These are phyloP conservation scores for Agrotis clavis DNA, from an alignment of 2,888 invertebrate genomes.

Conservation along the genomic window DNA sequence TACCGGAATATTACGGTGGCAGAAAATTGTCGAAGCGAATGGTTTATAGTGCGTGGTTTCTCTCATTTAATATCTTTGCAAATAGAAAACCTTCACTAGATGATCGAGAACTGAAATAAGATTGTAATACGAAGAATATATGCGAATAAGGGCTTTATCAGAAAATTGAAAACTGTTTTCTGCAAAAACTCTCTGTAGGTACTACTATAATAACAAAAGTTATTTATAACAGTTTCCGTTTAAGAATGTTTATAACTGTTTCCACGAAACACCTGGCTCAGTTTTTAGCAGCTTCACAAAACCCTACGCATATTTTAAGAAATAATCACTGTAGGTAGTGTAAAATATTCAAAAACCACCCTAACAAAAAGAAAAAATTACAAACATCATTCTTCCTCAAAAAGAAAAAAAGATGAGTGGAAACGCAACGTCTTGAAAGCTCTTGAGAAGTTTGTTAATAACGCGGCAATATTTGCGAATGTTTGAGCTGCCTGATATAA, in stretches of 20 bases:
- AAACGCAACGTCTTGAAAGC: slow-evolving; percentile 14
- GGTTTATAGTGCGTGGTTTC: too few species aligned
- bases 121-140: too few species aligned
- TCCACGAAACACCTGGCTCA: neutral
- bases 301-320: neutral
- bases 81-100: too few species aligned
- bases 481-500: slow-evolving; percentile 13
- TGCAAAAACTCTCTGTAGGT: neutral
- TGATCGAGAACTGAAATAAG: too few species aligned
- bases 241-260: neutral
- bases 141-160: too few species aligned
- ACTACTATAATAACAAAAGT: neutral
- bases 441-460: slow-evolving; percentile 50
- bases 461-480: slow-evolving; percentile 25
- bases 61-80: too few species aligned
- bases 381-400: slow-evolving; percentile 12
- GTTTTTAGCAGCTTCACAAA: slow-evolving; percentile 5
- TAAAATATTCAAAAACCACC: neutral
- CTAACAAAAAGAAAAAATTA: slow-evolving; percentile 24
- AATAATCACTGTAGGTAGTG: neutral
- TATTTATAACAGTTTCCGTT: neutral
- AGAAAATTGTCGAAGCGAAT: too few species aligned
- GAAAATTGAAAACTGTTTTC: slow-evolving; percentile 6
- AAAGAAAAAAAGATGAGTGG: slow-evolving; percentile 30
- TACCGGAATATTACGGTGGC: too few species aligned